Conservation (phyloP, 1,140 invertebrate species). For the Conus ventricosus region DNA sequence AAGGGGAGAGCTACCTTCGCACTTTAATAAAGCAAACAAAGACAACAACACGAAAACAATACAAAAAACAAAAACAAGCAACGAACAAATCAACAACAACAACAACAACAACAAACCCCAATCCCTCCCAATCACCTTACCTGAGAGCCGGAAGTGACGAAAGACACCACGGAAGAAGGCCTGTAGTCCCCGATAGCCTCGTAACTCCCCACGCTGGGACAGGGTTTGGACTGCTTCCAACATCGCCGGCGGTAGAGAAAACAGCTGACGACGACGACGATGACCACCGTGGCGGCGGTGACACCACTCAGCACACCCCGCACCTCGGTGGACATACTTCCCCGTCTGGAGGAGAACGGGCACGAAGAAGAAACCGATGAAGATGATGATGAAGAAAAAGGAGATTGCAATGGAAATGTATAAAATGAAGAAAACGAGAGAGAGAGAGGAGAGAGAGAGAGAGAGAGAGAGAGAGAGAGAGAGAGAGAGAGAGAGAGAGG, state of each 20-base stretch:
- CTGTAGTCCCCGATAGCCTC: constrained; percentile 30
- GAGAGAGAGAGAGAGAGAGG: neutral
- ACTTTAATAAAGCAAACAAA: neutral
- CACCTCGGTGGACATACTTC: neutral
- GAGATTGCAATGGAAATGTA: neutral
- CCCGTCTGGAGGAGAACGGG: neutral
- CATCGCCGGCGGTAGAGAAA: neutral
- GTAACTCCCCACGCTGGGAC: constrained; percentile 9
- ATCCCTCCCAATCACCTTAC: neutral
- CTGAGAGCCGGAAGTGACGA: neutral
- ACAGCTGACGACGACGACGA: constrained; percentile 36
- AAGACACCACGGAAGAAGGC: neutral
- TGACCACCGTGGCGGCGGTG: neutral
- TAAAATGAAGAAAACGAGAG: neutral
- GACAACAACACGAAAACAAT: neutral
- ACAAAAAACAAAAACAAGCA: neutral
- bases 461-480: neutral
- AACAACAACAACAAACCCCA: neutral
- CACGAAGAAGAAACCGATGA: neutral
- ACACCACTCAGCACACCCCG: constrained; percentile 31
- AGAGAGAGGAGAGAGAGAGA: neutral
- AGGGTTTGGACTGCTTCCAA: too few relatives aligned
- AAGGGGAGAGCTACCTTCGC: too few relatives aligned
- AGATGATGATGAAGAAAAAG: too few relatives aligned
- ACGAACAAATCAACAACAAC: neutral